A percentile compares a stretch with the other conserved stretches of the same genome.
Conservation (phyloP, 2,113 vertebrate species). For the Rostratula benghalensis region DNA sequence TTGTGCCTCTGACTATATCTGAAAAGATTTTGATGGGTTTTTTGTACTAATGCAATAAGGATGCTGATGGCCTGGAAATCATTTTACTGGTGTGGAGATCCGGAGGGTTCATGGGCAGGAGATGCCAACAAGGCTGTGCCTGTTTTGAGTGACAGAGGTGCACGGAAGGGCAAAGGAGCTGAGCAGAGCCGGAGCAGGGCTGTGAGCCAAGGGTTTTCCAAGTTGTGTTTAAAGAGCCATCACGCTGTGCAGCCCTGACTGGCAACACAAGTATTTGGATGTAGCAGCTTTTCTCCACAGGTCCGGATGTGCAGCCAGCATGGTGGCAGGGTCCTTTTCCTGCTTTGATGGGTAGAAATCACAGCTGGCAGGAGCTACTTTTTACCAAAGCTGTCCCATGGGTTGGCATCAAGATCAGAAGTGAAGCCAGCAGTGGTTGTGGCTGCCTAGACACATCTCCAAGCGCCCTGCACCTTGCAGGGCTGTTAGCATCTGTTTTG, state of each 20-base stretch:
- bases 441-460: not conserved
- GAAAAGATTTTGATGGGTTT: conserved; percentile 26
- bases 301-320: not conserved
- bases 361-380: not conserved
- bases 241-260: not conserved
- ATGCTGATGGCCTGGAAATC: conserved; percentile 31
- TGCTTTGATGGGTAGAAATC: not conserved
- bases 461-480: not conserved
- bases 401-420: not conserved
- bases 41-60: conserved; percentile 25
- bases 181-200: not conserved
- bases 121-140: conserved; percentile 20
- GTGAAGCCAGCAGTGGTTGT: not conserved
- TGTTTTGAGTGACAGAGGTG: not conserved
- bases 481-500: not conserved
- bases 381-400: not conserved
- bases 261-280: not conserved
- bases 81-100: conserved; percentile 16
- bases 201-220: conserved; percentile 28
- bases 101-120: not conserved
- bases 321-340: not conserved
- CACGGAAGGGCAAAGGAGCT: not conserved
- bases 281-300: fast-evolving
- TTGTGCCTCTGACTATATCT: conserved; percentile 62
- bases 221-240: not conserved